Base-by-base conservation (phyloP, 2,113 vertebrate species). In the Pseudorhombus dupliciocellatus region DNA sequence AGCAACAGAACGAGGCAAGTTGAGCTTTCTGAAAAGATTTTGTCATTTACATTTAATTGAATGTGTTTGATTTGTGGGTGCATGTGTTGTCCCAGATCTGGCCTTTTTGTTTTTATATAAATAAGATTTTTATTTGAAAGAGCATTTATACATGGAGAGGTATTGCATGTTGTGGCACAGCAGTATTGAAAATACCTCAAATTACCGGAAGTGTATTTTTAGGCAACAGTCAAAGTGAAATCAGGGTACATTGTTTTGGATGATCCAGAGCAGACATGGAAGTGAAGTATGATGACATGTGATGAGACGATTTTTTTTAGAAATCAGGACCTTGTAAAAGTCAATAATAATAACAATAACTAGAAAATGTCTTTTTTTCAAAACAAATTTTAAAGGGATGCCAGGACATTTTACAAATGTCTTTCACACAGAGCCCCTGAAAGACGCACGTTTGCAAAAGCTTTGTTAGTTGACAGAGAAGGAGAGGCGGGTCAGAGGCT, bases 111-210 rank as follows among this genome's bases (percentile, higher is more conserved):
- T 20, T 66, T 61, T 51, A 28, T 48, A 34, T 15, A 20, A 10
- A 40, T 14, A 40, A 15, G 11, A 31, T 9, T 53, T 25, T 59
- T 15, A 16, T 53, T 24, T 59, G 34, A 70, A 60, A 56, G 58
- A 20, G 34, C 73, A 42, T 83, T 69, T 26, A 70, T 44, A 46
- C 26, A 12, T 76, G 40, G 62, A 46, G 73, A 71, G 81, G 81
- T 80, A 75, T 83, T 74, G 42, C 7, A 24, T 66, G 50, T 55
- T 71, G 46, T 79, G 73, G 22, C 54, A 59, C 70, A 79, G 76
- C 79, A 89, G 76, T 81, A 79, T 80, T 89, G 64, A 81, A 84
- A 88, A 85, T 89, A 91, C 86, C 87, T 91, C 85, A 83, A 63
- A 56, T 78, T 80, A 58, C 77, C 80, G 70, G 75, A 86, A 79